These are phyloP conservation scores for Podocnemis expansa DNA, from an alignment of 2,113 vertebrate genomes.

Conservation along the genomic window DNA sequence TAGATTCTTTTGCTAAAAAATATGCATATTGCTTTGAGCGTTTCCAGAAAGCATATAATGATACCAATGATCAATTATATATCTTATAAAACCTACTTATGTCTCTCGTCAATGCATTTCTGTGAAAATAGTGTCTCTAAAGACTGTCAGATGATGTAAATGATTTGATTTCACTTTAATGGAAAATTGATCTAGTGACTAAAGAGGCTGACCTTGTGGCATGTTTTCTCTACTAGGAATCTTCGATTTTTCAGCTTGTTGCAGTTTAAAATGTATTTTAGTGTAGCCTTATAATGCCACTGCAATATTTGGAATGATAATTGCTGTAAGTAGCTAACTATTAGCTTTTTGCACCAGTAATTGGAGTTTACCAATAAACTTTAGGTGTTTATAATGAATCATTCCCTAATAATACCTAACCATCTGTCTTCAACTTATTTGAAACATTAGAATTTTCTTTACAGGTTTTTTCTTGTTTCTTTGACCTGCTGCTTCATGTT, in stretches of 20 bases:
- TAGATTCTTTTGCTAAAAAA: slow-evolving; percentile 46
- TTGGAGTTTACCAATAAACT: slow-evolving; percentile 27
- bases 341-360: background rate
- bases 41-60: slow-evolving; percentile 51
- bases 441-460: background rate
- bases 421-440: background rate
- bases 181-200: slow-evolving; percentile 47
- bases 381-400: background rate
- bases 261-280: slow-evolving; percentile 28
- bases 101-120: slow-evolving; percentile 38
- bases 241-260: slow-evolving; percentile 15
- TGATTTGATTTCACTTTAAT: slow-evolving; percentile 58
- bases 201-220: background rate
- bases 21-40: slow-evolving; percentile 48
- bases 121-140: slow-evolving; percentile 13
- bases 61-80: slow-evolving; percentile 51
- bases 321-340: background rate
- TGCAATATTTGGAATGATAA: background rate
- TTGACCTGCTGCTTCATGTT: background rate
- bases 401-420: slow-evolving; percentile 6
- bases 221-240: slow-evolving; percentile 7
- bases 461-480: slow-evolving; percentile 10
- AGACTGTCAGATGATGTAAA: slow-evolving; percentile 35
- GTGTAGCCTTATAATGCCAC: background rate
- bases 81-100: background rate